These are phyloP conservation scores for Rutilus rutilus DNA, from an alignment of 2,113 vertebrate genomes.

Conservation along the genomic window DNA sequence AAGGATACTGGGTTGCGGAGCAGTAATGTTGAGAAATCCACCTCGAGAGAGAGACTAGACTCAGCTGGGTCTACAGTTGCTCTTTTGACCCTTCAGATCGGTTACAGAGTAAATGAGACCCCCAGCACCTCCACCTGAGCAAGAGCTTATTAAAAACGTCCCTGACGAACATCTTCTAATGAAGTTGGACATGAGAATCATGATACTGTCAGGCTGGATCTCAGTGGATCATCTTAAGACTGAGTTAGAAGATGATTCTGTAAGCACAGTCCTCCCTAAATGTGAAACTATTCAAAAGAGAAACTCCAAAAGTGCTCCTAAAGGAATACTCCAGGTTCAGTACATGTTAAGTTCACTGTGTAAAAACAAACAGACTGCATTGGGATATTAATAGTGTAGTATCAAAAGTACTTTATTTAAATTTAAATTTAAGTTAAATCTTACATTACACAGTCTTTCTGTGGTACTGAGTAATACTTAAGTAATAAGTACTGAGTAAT, in stretches of 20 bases:
- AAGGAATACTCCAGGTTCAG: neutral
- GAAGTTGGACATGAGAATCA: conserved; percentile 18
- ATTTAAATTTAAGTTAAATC: no score
- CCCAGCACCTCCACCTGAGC: conserved; percentile 32
- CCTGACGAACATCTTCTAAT: conserved; percentile 12
- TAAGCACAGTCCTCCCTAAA: neutral
- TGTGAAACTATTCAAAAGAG: neutral
- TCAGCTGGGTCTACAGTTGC: conserved; percentile 29
- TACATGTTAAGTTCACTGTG: neutral
- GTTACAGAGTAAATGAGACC: conserved; percentile 22
- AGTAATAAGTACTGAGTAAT: no score
- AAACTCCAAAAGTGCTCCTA: neutral
- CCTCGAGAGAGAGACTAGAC: neutral
- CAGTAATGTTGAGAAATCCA: conserved; percentile 9
- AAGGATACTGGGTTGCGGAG: conserved; percentile 4
- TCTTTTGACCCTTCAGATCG: conserved; percentile 7
- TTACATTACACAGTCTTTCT: no score
- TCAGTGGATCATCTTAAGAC: neutral
- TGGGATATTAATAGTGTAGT: no score
- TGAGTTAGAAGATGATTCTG: neutral
- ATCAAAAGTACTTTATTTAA: no score
- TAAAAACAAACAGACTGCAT: no score
- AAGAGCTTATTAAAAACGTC: conserved; percentile 6
- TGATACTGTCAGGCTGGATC: neutral
- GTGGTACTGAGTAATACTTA: no score